phyloP scores from a whole-genome alignment of 2,113 vertebrate genomes.

The Microcebus lehilahytsara region DNA sequence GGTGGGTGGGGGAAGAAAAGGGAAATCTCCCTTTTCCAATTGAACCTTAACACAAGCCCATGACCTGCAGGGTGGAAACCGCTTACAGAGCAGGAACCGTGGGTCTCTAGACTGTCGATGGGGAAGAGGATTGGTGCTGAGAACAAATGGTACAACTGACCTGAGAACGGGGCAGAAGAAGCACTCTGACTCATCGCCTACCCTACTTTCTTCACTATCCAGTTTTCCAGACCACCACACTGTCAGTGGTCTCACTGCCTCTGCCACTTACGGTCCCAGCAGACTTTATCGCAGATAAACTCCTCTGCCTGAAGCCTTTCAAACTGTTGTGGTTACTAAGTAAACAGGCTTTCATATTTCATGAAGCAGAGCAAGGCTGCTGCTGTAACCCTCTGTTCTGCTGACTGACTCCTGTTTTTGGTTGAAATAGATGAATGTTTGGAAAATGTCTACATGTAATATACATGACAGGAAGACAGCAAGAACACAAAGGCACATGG shows the following conservation, averaged over 20 bases:
- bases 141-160: background rate
- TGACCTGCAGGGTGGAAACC: background rate
- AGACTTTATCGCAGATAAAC: background rate
- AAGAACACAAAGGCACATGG: background rate
- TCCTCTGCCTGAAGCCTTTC: slow-evolving; percentile 31
- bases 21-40: background rate
- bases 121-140: background rate
- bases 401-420: background rate
- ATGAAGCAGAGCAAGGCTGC: slow-evolving; percentile 34
- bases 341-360: slow-evolving; percentile 64
- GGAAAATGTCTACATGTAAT: background rate
- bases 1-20: background rate
- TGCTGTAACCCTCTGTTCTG: background rate
- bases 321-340: slow-evolving; percentile 35
- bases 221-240: background rate
- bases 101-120: background rate
- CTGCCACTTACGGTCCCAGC: background rate
- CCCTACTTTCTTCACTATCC: background rate
- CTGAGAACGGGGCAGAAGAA: background rate
- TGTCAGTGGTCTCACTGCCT: background rate
- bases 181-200: background rate
- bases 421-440: slow-evolving; percentile 12
- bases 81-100: background rate
- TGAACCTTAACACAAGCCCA: background rate
- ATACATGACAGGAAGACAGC: background rate